A percentile compares a stretch with the other conserved stretches of the same genome.
These are phyloP conservation scores for Leptosomus discolor DNA, from an alignment of 2,113 vertebrate genomes.

Conservation along the genomic window DNA sequence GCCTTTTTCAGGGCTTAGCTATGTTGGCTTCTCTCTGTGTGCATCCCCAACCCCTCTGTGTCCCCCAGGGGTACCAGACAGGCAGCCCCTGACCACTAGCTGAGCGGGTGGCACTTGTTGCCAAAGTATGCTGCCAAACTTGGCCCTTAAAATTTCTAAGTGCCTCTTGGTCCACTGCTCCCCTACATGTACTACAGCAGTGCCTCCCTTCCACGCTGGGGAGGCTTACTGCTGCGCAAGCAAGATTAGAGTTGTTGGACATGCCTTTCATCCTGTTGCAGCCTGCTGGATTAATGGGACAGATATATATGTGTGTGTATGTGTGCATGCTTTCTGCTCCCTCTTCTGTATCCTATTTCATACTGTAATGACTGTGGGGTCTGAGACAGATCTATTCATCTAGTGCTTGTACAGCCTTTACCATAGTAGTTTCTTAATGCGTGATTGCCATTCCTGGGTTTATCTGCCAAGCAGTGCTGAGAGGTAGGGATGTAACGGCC, in stretches of 20 bases:
- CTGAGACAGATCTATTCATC: neutral
- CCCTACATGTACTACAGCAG: neutral
- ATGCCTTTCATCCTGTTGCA: conserved; percentile 6
- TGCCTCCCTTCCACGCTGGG: neutral
- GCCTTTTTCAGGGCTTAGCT: neutral
- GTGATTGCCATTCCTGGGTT: neutral
- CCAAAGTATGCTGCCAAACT: neutral
- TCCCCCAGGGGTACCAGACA: neutral
- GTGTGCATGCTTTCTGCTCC: neutral
- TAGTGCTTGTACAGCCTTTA: neutral
- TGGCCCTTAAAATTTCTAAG: neutral
- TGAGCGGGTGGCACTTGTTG: neutral
- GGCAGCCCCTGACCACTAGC: neutral
- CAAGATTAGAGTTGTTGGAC: neutral
- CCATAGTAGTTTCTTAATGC: neutral
- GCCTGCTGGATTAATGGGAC: conserved; percentile 18
- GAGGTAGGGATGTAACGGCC: neutral
- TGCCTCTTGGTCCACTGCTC: neutral
- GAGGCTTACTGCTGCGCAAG: neutral
- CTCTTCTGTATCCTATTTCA: neutral
- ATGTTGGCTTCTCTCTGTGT: neutral
- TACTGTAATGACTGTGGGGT: neutral
- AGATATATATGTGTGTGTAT: neutral
- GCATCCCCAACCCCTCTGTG: neutral
- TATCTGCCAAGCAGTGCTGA: neutral